These are phyloP conservation scores for Bombus fervidus DNA, from an alignment of 1,140 invertebrate species.

Conservation along the genomic window DNA sequence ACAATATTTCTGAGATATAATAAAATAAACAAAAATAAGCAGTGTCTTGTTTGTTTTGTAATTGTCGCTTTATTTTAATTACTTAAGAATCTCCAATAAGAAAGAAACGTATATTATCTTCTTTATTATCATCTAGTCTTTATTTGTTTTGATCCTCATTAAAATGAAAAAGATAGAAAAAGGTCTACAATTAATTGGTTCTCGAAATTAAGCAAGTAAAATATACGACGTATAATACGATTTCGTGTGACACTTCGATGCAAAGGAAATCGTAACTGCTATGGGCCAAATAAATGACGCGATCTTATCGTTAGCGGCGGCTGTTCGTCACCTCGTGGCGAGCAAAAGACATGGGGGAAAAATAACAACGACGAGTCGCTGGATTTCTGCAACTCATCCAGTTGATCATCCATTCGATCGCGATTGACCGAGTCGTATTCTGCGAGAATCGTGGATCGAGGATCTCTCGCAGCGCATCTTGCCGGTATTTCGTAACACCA, in stretches of 20 bases:
- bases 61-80: no score
- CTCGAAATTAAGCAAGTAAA: background rate
- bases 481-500: slow-evolving; percentile 20
- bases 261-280: background rate
- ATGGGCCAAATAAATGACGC: background rate
- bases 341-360: background rate
- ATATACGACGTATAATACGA: background rate
- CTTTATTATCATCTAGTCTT: no score
- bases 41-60: no score
- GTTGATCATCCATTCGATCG: slow-evolving; percentile 4
- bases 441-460: background rate
- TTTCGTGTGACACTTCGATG: background rate
- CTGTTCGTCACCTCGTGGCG: background rate
- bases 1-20: no score
- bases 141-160: no score
- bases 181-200: background rate
- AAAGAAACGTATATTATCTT: no score
- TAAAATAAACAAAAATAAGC: no score
- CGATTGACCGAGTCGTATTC: slow-evolving; percentile 1
- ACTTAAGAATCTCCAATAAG: no score
- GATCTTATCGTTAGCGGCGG: background rate
- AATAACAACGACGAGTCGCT: slow-evolving; percentile 1
- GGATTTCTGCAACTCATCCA: slow-evolving; percentile 29
- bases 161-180: background rate
- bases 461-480: background rate